These are phyloP conservation scores for Petrocephalus sullivani DNA, from an alignment of 2,797 vertebrate species.

Conservation along the genomic window DNA sequence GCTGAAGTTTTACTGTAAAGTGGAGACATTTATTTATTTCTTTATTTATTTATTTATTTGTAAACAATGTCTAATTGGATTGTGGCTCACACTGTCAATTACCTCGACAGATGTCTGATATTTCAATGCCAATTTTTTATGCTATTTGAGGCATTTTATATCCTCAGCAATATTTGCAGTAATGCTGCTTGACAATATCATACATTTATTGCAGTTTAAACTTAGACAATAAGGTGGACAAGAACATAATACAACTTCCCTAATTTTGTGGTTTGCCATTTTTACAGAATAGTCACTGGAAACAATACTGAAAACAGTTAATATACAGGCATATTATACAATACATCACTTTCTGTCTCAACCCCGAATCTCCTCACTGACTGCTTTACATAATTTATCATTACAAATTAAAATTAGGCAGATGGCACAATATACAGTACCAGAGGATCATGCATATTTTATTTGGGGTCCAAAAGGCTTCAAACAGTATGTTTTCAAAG, in stretches of 20 bases:
- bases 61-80: neutral
- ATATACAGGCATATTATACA: neutral
- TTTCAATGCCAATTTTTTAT: neutral
- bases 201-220: neutral
- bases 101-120: neutral
- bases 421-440: slow-evolving; percentile 15
- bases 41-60: neutral
- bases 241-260: neutral
- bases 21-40: neutral
- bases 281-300: neutral
- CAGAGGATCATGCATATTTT: slow-evolving; percentile 17
- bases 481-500: neutral
- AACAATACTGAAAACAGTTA: neutral
- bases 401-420: slow-evolving; percentile 26
- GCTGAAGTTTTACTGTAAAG: neutral
- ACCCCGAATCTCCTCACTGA: slow-evolving; percentile 10
- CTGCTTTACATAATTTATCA: slow-evolving; percentile 25
- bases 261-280: neutral
- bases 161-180: neutral
- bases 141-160: neutral
- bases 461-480: slow-evolving; percentile 18
- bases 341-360: slow-evolving; percentile 5
- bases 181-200: neutral
- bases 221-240: neutral
- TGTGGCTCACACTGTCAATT: slow-evolving; percentile 7